phyloP scores from a whole-genome alignment of 1,140 invertebrate genomes.

The Drosophila sechellia region DNA sequence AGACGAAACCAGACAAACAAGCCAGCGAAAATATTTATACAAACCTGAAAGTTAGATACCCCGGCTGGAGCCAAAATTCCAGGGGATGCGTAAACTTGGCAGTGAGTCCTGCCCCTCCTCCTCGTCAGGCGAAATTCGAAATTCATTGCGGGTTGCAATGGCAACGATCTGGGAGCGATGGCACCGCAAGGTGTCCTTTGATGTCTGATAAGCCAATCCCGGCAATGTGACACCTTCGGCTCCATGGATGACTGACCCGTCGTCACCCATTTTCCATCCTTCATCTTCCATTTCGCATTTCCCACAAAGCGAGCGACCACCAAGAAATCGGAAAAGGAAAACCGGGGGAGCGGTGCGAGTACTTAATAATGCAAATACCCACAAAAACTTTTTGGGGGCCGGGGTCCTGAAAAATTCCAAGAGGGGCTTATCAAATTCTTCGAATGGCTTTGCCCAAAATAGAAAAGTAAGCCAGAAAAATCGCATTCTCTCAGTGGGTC shows the following conservation, averaged over 20 bases:
- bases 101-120: not conserved
- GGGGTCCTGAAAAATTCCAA: slow-evolving; percentile 19
- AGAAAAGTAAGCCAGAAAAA: slow-evolving; percentile 73
- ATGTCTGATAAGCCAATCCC: slow-evolving; percentile 52
- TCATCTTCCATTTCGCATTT: not conserved
- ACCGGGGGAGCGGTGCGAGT: slow-evolving; percentile 18
- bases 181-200: slow-evolving; percentile 50
- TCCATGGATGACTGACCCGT: slow-evolving; percentile 35
- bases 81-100: not conserved
- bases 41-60: slow-evolving; percentile 35
- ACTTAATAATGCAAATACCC: slow-evolving; percentile 66
- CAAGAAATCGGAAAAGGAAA: slow-evolving; percentile 17
- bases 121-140: not conserved
- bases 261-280: slow-evolving; percentile 9
- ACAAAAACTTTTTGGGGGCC: slow-evolving; percentile 46
- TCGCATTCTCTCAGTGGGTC: slow-evolving; percentile 30
- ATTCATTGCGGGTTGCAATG: slow-evolving; percentile 40
- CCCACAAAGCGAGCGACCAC: not conserved
- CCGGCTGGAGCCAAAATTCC: slow-evolving; percentile 10
- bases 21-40: slow-evolving; percentile 33
- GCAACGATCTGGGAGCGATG: slow-evolving; percentile 25
- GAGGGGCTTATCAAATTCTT: slow-evolving; percentile 76
- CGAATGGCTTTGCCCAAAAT: slow-evolving; percentile 67
- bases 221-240: slow-evolving; percentile 42
- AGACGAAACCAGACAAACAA: slow-evolving; percentile 41